phyloP scores from a whole-genome alignment of 2,888 invertebrate species.

The Tachina lurida region DNA sequence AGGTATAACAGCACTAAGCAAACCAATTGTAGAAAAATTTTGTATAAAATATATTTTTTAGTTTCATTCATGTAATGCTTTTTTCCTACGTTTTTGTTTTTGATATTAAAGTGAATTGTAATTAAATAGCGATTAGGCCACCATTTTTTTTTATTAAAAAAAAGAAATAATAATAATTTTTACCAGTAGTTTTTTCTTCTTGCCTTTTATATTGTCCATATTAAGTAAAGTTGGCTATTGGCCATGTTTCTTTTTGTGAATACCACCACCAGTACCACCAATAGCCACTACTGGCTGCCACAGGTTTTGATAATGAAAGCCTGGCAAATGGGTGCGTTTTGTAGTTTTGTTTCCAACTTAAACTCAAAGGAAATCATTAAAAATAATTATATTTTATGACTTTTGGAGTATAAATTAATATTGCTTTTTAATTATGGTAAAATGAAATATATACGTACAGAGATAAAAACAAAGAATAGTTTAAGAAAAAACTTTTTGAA shows the following conservation, averaged over 20 bases:
- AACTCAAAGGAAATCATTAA: conserved; percentile 82
- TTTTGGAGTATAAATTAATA: conserved; percentile 73
- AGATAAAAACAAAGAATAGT: not conserved
- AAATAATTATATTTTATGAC: conserved; percentile 80
- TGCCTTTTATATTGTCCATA: conserved; percentile 50
- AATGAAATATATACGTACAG: conserved; percentile 21
- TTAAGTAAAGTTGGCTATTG: conserved; percentile 69
- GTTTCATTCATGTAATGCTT: conserved; percentile 56
- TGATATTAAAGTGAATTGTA: conserved; percentile 72
- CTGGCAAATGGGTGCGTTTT: conserved; percentile 70
- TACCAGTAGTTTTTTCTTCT: conserved; percentile 60
- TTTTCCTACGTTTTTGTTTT: conserved; percentile 45
- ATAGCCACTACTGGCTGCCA: conserved; percentile 34
- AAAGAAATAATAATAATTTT: conserved; percentile 65
- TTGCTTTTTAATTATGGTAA: conserved; percentile 71
- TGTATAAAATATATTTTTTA: conserved; percentile 24
- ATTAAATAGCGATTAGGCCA: conserved; percentile 83
- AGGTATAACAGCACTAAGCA: conserved; percentile 6
- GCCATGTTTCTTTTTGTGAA: conserved; percentile 62
- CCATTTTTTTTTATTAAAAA: conserved; percentile 79
- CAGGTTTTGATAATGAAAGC: conserved; percentile 66
- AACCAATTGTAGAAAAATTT: conserved; percentile 36
- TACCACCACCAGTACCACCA: conserved; percentile 32
- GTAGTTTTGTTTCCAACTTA: conserved; percentile 61
- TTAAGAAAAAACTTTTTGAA: not conserved